phyloP scores from a whole-genome alignment of 2,797 vertebrate species.

The Arremon aurantiirostris region DNA sequence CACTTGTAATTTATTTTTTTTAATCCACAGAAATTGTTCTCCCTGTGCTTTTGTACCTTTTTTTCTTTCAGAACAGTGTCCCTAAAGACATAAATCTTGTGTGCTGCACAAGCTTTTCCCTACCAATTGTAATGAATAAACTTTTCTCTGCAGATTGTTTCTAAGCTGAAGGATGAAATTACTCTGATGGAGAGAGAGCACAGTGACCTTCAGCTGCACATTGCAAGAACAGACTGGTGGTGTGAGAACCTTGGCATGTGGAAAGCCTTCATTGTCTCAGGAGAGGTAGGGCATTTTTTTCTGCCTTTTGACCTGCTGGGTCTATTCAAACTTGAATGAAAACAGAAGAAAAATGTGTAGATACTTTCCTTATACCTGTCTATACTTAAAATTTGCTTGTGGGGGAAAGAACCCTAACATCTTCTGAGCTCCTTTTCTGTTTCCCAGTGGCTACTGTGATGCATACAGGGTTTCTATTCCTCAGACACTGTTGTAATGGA shows the following conservation, averaged over 20 bases:
- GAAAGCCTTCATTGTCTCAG: slow-evolving; percentile 86
- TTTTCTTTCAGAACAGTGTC: background rate
- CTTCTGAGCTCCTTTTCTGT: background rate
- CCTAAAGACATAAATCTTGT: background rate
- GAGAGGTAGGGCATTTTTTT: slow-evolving; percentile 79
- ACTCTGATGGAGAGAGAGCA: slow-evolving; percentile 91
- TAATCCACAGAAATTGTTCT: background rate
- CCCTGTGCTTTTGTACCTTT: background rate
- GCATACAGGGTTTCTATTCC: background rate
- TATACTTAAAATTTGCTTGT: background rate
- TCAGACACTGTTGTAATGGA: background rate
- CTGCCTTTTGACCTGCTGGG: background rate
- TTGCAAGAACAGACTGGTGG: slow-evolving; percentile 95
- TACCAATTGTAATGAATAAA: background rate
- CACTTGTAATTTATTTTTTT: background rate
- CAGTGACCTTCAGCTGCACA: slow-evolving; percentile 91
- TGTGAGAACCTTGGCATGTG: slow-evolving; percentile 95
- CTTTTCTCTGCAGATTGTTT: slow-evolving; percentile 82
- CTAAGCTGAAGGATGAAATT: slow-evolving; percentile 94
- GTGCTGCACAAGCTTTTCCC: background rate
- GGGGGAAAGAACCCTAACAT: background rate
- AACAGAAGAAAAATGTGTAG: background rate
- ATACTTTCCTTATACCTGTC: background rate
- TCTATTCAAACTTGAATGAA: background rate
- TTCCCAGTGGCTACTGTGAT: background rate